Percentiles rank a stretch among this genome's conserved stretches.
Evolutionary conservation across 2,888 invertebrate species (phyloP).

Genomic region (Chrysolina oricalcia): DNA sequence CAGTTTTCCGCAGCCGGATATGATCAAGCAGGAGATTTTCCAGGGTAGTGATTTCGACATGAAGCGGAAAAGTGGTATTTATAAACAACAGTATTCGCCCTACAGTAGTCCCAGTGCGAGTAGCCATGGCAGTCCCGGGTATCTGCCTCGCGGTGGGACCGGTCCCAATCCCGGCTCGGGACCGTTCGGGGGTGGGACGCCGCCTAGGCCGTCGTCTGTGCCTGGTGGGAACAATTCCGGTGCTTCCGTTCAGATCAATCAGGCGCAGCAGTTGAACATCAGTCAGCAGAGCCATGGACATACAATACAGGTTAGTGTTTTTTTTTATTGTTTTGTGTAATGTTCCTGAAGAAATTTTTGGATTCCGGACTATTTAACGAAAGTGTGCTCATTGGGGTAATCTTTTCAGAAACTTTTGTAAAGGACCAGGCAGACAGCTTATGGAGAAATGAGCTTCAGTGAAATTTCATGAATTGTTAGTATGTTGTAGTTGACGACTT

Average conservation of each 20-base stretch:
- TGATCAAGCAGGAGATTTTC: conserved; percentile 75
- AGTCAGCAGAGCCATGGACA: conserved; percentile 82
- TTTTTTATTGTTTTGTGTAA: neutral
- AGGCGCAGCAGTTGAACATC: conserved; percentile 91
- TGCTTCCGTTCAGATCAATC: conserved; percentile 86
- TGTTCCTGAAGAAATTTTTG: too few relatives aligned
- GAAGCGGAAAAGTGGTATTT: conserved; percentile 71
- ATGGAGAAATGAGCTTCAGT: too few relatives aligned
- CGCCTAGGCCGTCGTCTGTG: conserved; percentile 75
- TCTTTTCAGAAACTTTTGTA: too few relatives aligned
- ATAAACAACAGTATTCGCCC: conserved; percentile 80
- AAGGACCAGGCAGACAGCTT: too few relatives aligned
- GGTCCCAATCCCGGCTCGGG: conserved; percentile 58
- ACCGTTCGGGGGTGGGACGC: conserved; percentile 69
- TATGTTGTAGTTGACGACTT: too few relatives aligned
- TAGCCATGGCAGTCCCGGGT: conserved; percentile 75
- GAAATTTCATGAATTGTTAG: too few relatives aligned
- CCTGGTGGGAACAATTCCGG: conserved; percentile 62
- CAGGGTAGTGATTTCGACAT: conserved; percentile 69
- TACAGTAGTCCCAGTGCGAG: conserved; percentile 79
- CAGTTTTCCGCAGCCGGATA: conserved; percentile 71
- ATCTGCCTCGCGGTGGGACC: conserved; percentile 63
- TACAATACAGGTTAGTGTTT: conserved; percentile 83
- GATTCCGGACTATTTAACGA: too few relatives aligned
- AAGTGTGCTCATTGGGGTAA: too few relatives aligned